A percentile compares a stretch with the other conserved stretches of the same genome.
Conservation (phyloP, 1,140 invertebrate species). For the Orussus abietinus region DNA sequence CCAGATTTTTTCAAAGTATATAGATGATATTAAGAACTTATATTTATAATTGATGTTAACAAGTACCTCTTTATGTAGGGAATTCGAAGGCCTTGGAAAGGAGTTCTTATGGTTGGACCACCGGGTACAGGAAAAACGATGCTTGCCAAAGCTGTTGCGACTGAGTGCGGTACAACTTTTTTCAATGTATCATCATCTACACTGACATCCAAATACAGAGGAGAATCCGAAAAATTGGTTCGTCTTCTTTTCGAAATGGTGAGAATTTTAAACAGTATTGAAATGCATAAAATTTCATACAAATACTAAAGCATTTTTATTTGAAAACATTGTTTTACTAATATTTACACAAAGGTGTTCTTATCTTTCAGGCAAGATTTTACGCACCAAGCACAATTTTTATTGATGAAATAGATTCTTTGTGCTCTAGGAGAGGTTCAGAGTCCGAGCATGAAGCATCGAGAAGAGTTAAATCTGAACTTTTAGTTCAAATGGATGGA, state of each 20-base stretch:
- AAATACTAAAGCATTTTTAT: slow-evolving; percentile 3
- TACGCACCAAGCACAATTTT: slow-evolving; percentile 99
- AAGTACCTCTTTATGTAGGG: slow-evolving; percentile 56
- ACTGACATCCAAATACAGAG: slow-evolving; percentile 95
- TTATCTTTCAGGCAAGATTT: slow-evolving; percentile 76
- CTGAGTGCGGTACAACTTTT: slow-evolving; percentile 98
- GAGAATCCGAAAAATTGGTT: slow-evolving; percentile 98
- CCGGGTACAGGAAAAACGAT: slow-evolving; percentile 99
- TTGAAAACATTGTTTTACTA: slow-evolving; percentile 11
- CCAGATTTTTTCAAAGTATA: slow-evolving; percentile 94
- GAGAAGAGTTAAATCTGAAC: slow-evolving; percentile 94
- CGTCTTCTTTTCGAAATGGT: slow-evolving; percentile 98
- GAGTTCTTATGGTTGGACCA: slow-evolving; percentile 95
- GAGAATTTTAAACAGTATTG: slow-evolving; percentile 25
- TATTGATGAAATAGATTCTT: slow-evolving; percentile 99
- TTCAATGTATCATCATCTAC: slow-evolving; percentile 98
- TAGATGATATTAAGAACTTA: slow-evolving; percentile 3
- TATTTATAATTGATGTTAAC: background rate
- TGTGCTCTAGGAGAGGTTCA: slow-evolving; percentile 92
- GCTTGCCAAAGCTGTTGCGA: slow-evolving; percentile 98
- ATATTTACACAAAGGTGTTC: slow-evolving; percentile 11
- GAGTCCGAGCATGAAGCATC: slow-evolving; percentile 98
- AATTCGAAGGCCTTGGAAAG: slow-evolving; percentile 89
- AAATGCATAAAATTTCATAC: slow-evolving; percentile 4
- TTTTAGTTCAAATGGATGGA: slow-evolving; percentile 99